Base-by-base conservation (phyloP, 2,888 invertebrate species). In the Papilio gigon region DNA sequence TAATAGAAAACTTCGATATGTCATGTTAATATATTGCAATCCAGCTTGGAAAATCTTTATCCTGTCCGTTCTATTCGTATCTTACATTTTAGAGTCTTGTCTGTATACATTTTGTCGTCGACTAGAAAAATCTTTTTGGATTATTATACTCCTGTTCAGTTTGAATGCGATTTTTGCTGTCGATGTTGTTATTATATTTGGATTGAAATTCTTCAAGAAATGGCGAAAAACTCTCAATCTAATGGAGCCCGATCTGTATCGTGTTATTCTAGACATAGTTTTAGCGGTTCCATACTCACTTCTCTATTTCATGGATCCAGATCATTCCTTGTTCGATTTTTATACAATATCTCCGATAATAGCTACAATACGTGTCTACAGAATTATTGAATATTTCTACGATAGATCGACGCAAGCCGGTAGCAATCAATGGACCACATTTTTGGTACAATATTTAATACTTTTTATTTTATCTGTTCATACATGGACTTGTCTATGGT, bases 401-500 rank as follows among this genome's bases (percentile, higher is more conserved):
- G 78, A 83, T 22, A 88, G 85, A 80, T 86, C 88, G n/a, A 86
- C 88, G 12, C 85, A 87, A 82, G 89, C 91, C 35, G 91, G 92
- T 25, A 88, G 89, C 66, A 91, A 91, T 76, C 92, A 91, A 75
- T 91, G 91, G 89, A 87, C 87, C 17, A 88, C 89, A 27, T 92
- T 92, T 75, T 78, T 92, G 56, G 84, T 87, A n/a, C 90, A 93
- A 75, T 93, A 92, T 74, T 78, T 92, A 1, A 86, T 88, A 72
- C 82, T 90, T 33, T 88, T 93, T 70, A 72, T 91, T 50, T 71
- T 92, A 20, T 85, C 88, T 33, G 87, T 89, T 11, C 93, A 93
- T 74, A 87, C 88, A 5, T 87, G 88, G 83, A 88, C 92, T 14
- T 92, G 92, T 72, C 78, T 92, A 30, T 92, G 92, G 91, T 92